Evolutionary conservation across 2,797 vertebrate species (phyloP).

Genomic region (Gallinago solitaria): DNA sequence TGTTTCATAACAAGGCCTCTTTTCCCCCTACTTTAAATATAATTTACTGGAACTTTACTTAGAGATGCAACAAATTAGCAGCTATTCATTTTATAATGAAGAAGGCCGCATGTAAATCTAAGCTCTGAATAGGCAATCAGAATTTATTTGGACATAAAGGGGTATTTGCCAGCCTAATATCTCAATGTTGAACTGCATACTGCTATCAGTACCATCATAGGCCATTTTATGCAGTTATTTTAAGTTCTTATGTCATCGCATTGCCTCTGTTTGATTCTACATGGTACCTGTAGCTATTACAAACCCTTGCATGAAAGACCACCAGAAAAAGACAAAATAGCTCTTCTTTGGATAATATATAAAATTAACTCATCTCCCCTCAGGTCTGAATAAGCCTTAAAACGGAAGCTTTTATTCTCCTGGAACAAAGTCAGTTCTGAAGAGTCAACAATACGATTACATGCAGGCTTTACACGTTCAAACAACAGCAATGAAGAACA

Average conservation of each 20-base stretch:
- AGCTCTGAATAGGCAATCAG: conserved; percentile 78
- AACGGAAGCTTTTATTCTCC: neutral
- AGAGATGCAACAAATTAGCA: conserved; percentile 74
- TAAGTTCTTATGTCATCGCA: neutral
- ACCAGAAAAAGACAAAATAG: neutral
- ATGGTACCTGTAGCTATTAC: neutral
- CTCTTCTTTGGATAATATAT: neutral
- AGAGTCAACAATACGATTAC: neutral
- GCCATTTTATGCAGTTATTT: neutral
- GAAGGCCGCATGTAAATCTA: conserved; percentile 64
- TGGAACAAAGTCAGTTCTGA: neutral
- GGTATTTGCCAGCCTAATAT: conserved; percentile 70
- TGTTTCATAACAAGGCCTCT: conserved; percentile 64
- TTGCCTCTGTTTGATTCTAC: neutral
- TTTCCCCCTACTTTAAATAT: conserved; percentile 30
- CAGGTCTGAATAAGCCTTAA: neutral
- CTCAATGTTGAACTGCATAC: conserved; percentile 68
- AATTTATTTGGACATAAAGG: conserved; percentile 69
- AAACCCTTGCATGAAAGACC: neutral
- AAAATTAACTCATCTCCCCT: neutral
- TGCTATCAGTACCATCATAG: conserved; percentile 1
- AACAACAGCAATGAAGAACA: neutral
- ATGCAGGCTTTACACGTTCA: neutral
- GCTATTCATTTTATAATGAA: conserved; percentile 79
- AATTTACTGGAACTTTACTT: conserved; percentile 76